Conservation (phyloP, 2,113 vertebrate species). For the Rhabdornis inornatus region DNA sequence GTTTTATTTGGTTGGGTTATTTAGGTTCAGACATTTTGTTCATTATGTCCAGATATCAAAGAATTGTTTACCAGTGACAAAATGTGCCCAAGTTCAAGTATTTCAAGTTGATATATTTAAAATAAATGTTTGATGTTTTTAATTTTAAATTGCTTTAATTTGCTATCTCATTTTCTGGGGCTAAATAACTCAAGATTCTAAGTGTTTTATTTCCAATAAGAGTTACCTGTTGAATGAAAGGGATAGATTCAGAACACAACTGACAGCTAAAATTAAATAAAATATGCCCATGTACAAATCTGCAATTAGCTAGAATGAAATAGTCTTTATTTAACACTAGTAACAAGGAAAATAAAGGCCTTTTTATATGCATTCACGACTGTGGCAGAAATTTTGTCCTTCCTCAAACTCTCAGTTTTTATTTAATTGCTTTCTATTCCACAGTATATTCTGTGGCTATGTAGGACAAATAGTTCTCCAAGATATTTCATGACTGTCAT, state of each 20-base stretch:
- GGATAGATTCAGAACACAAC: not conserved
- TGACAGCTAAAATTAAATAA: not conserved
- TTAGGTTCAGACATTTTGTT: not conserved
- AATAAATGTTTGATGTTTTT: accelerated
- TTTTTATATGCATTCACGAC: not conserved
- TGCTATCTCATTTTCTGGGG: not conserved
- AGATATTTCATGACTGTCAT: not conserved
- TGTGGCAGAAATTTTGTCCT: not conserved
- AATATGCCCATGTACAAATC: not conserved
- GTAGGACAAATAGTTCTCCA: not conserved
- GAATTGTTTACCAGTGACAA: not conserved
- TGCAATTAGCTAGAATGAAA: accelerated
- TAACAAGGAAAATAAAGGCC: not conserved
- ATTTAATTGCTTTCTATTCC: not conserved
- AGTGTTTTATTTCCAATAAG: not conserved
- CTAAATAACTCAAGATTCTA: not conserved
- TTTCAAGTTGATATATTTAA: not conserved
- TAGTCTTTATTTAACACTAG: not conserved
- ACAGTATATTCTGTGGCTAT: not conserved
- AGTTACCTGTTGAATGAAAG: not conserved
- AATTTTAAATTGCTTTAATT: not conserved
- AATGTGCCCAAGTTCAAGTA: not conserved
- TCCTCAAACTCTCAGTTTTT: not conserved
- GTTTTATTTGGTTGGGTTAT: not conserved
- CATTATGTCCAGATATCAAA: not conserved